Evolutionary conservation across 2,797 vertebrate species (phyloP).

Genomic region (Orientallactaga sibirica): DNA sequence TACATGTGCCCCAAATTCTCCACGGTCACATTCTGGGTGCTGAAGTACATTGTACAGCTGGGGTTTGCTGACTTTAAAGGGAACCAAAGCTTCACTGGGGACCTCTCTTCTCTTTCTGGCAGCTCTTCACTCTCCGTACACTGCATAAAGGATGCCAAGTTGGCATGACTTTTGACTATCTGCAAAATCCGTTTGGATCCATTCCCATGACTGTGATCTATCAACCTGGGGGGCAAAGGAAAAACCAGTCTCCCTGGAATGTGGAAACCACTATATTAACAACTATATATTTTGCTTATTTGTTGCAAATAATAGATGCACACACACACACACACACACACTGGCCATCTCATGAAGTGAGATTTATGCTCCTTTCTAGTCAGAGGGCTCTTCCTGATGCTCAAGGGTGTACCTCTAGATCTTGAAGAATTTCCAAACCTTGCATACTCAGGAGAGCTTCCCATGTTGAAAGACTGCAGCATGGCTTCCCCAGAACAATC

Average conservation of each 20-base stretch:
- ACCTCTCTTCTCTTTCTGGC: background rate
- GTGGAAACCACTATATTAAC: constrained; percentile 61
- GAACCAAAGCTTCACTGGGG: background rate
- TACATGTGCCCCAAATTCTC: constrained; percentile 23
- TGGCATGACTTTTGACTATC: constrained; percentile 37
- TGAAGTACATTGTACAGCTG: background rate
- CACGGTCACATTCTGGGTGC: background rate
- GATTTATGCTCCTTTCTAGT: constrained; percentile 23
- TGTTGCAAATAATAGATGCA: constrained; percentile 61
- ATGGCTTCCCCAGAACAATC: constrained; percentile 52
- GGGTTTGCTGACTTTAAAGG: background rate
- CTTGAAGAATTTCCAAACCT: constrained; percentile 61
- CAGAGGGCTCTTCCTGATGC: background rate
- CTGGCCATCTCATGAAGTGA: constrained; percentile 28
- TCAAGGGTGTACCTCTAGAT: background rate
- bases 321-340: constrained; percentile 58
- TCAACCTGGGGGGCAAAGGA: constrained; percentile 20
- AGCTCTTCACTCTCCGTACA: background rate
- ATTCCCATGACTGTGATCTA: constrained; percentile 41
- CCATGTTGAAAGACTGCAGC: constrained; percentile 66
- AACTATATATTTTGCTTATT: constrained; percentile 66
- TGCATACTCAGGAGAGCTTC: constrained; percentile 57
- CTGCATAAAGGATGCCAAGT: background rate
- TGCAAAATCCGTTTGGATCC: constrained; percentile 69
- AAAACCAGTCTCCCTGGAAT: background rate